Evolutionary conservation across 2,113 vertebrate species (phyloP).

Genomic region (Sardina pilchardus): DNA sequence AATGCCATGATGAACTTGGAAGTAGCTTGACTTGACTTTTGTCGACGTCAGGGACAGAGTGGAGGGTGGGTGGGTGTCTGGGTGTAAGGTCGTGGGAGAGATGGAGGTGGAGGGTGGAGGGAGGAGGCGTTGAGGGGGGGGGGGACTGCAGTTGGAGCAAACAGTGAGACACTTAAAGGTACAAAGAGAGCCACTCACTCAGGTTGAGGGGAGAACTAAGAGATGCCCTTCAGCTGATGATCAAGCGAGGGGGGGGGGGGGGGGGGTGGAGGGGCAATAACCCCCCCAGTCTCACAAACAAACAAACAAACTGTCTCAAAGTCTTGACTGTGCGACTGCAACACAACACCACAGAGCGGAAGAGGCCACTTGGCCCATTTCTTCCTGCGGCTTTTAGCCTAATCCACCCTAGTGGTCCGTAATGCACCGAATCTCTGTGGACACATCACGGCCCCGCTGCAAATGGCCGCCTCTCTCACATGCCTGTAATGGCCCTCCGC

Average conservation of each 20-base stretch:
- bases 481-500: neutral
- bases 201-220: neutral
- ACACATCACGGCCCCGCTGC: neutral
- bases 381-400: neutral
- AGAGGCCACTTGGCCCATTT: neutral
- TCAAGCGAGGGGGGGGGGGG: neutral
- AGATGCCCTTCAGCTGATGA: neutral
- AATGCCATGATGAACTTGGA: conserved; percentile 52
- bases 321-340: neutral
- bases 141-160: neutral
- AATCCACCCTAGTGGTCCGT: neutral
- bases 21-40: conserved; percentile 33
- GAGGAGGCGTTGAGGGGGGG: neutral
- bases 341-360: neutral
- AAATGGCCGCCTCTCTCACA: neutral
- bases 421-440: conserved; percentile 1
- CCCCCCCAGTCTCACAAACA: neutral
- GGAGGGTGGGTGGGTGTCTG: neutral
- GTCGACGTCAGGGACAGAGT: neutral
- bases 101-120: too few relatives aligned
- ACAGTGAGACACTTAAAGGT: too few relatives aligned
- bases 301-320: neutral
- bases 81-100: neutral
- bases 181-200: too few relatives aligned
- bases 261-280: neutral